These are phyloP conservation scores for Heterodera filipjevi DNA, from an alignment of 2,888 invertebrate genomes.

Conservation along the genomic window DNA sequence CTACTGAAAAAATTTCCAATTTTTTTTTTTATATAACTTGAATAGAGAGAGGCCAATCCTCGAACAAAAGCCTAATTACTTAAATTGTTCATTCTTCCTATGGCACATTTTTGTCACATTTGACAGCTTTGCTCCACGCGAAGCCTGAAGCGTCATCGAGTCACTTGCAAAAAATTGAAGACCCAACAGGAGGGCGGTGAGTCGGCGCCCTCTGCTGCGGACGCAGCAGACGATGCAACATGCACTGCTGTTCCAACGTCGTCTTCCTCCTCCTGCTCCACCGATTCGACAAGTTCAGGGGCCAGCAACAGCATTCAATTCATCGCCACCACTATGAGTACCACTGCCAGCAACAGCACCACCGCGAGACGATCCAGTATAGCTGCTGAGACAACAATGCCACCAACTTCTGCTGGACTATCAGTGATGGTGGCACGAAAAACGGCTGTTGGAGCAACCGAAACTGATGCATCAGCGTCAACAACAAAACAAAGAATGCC, in stretches of 20 bases:
- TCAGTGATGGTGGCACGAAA: too few relatives aligned
- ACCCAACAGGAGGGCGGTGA: background rate
- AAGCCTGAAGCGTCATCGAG: conserved; percentile 52
- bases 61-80: too few relatives aligned
- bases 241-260: background rate
- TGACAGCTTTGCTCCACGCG: conserved; percentile 48
- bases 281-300: background rate
- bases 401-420: too few relatives aligned
- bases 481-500: background rate
- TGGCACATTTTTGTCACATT: background rate
- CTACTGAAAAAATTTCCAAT: too few relatives aligned
- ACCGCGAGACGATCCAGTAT: background rate
- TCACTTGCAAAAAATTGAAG: conserved; percentile 46
- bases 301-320: background rate
- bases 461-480: too few relatives aligned
- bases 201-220: background rate
- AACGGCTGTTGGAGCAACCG: too few relatives aligned
- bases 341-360: background rate
- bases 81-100: background rate
- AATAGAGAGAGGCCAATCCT: too few relatives aligned
- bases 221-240: too few relatives aligned
- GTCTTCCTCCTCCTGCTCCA: background rate
- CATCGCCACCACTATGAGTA: background rate
- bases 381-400: background rate
- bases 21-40: too few relatives aligned